A percentile compares a stretch with the other conserved stretches of the same genome.
phyloP scores from a whole-genome alignment of 92 coral and sea anemone species.

The Palythoa caribaeorum region DNA sequence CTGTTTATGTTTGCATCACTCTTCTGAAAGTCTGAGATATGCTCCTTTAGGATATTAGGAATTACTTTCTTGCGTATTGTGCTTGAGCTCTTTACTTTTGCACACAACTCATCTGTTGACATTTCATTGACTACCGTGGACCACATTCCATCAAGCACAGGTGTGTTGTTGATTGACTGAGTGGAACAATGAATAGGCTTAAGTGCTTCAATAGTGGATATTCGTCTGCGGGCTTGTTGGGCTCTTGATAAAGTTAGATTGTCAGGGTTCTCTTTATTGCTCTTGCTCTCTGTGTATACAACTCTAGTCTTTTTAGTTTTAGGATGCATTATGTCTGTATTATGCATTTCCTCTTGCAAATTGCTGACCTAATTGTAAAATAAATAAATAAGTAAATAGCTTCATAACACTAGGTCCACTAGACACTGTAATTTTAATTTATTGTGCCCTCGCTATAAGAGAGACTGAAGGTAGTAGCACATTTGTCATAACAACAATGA shows the following conservation, averaged over 20 bases:
- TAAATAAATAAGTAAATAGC: constrained; percentile 17
- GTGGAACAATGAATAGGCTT: constrained; percentile 39
- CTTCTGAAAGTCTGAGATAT: neutral
- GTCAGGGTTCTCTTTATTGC: constrained; percentile 22
- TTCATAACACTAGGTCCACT: constrained; percentile 16
- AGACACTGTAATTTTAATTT: constrained; percentile 15
- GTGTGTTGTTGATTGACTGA: constrained; percentile 4
- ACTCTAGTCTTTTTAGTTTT: constrained; percentile 5
- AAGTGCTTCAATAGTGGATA: constrained; percentile 20
- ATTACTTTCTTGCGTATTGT: neutral
- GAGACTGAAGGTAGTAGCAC: constrained; percentile 12
- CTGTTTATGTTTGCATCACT: too few relatives aligned
- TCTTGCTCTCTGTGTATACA: constrained; percentile 20
- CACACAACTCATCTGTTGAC: constrained; percentile 22
- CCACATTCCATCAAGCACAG: constrained; percentile 46
- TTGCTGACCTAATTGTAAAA: constrained; percentile 24
- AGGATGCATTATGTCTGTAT: neutral
- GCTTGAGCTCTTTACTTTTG: constrained; percentile 8
- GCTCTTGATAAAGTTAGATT: constrained; percentile 33
- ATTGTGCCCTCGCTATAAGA: constrained; percentile 21
- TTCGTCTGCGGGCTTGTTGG: constrained; percentile 34
- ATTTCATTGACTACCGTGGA: constrained; percentile 15
- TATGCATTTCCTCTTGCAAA: constrained; percentile 17
- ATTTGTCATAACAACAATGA: neutral
- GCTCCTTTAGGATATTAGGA: neutral